These are phyloP conservation scores for Margarornis squamiger DNA, from an alignment of 2,797 vertebrate species.

Conservation along the genomic window DNA sequence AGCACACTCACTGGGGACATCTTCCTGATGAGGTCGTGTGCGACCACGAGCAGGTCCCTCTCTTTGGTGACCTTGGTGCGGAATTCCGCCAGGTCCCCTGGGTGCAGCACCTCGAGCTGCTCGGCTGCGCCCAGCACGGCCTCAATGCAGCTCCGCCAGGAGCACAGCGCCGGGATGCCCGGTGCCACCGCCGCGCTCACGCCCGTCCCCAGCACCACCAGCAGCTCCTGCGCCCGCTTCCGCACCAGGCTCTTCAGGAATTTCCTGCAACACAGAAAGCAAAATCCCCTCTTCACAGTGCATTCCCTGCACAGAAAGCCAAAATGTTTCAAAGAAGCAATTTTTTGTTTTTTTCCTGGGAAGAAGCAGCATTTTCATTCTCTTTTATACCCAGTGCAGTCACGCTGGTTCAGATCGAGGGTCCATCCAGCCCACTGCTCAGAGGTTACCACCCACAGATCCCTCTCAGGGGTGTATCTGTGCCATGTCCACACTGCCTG, in stretches of 20 bases:
- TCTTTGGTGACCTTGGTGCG: conserved; percentile 68
- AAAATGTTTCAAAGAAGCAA: neutral
- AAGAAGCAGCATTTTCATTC: neutral
- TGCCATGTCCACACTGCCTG: neutral
- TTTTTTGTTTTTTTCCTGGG: too few relatives aligned
- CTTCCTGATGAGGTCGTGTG: conserved; percentile 78
- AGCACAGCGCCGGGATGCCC: conserved; percentile 67
- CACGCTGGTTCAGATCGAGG: neutral
- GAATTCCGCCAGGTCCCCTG: conserved; percentile 67
- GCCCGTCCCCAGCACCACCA: conserved; percentile 73
- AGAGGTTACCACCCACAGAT: neutral
- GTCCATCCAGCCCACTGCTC: neutral
- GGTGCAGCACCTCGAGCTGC: conserved; percentile 77
- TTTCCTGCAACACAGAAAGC: conserved; percentile 45
- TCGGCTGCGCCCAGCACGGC: conserved; percentile 72
- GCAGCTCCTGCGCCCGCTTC: conserved; percentile 72
- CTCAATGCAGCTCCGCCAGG: conserved; percentile 76
- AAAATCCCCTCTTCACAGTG: accelerated
- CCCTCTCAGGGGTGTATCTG: neutral
- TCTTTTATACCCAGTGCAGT: neutral
- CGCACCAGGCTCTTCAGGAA: conserved; percentile 74
- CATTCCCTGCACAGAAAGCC: neutral
- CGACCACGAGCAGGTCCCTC: conserved; percentile 75
- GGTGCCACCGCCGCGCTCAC: conserved; percentile 76
- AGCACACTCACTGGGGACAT: conserved; percentile 76